Percentiles rank a stretch among this genome's conserved stretches.
Evolutionary conservation across 2,797 vertebrate species (phyloP).

Genomic region (Artibeus jamaicensis): DNA sequence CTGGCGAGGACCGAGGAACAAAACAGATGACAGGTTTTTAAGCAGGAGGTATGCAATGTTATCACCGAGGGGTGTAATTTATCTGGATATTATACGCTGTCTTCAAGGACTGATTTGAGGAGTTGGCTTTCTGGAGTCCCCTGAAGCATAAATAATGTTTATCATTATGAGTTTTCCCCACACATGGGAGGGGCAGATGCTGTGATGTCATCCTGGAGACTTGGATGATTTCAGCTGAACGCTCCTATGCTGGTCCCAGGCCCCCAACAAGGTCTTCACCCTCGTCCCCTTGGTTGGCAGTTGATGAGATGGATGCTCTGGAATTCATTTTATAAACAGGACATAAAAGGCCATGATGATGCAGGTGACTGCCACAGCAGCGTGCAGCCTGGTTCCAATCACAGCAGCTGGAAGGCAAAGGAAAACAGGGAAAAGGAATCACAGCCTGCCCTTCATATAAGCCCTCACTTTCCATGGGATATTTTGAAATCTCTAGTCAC

Average conservation of each 20-base stretch:
- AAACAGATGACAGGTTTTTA: slow-evolving; percentile 40
- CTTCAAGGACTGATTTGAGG: slow-evolving; percentile 57
- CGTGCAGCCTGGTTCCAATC: slow-evolving; percentile 93
- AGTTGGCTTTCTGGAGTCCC: slow-evolving; percentile 54
- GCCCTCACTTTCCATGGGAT: neutral
- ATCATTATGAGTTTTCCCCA: slow-evolving; percentile 37
- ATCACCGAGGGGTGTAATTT: slow-evolving; percentile 19
- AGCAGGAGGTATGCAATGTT: slow-evolving; percentile 57
- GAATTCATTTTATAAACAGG: slow-evolving; percentile 91
- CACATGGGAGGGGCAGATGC: slow-evolving; percentile 3
- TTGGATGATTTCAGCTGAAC: slow-evolving; percentile 49
- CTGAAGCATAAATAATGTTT: slow-evolving; percentile 61
- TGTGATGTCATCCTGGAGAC: slow-evolving; percentile 51
- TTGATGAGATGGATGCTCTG: slow-evolving; percentile 68
- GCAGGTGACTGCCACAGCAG: slow-evolving; percentile 90
- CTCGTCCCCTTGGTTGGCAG: slow-evolving; percentile 69
- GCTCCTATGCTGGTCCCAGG: slow-evolving; percentile 54
- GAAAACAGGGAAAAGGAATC: neutral
- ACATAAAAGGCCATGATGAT: slow-evolving; percentile 93
- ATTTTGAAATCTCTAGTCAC: neutral
- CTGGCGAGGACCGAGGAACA: slow-evolving; percentile 47
- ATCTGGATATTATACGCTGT: slow-evolving; percentile 55
- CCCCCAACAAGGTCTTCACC: slow-evolving; percentile 39
- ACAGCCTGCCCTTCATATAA: neutral
- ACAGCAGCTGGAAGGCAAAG: slow-evolving; percentile 86